Percentiles rank a stretch among this genome's conserved stretches.
Evolutionary conservation across 1,140 invertebrate genomes (phyloP).

Genomic region (Chironomus striatipennis): DNA sequence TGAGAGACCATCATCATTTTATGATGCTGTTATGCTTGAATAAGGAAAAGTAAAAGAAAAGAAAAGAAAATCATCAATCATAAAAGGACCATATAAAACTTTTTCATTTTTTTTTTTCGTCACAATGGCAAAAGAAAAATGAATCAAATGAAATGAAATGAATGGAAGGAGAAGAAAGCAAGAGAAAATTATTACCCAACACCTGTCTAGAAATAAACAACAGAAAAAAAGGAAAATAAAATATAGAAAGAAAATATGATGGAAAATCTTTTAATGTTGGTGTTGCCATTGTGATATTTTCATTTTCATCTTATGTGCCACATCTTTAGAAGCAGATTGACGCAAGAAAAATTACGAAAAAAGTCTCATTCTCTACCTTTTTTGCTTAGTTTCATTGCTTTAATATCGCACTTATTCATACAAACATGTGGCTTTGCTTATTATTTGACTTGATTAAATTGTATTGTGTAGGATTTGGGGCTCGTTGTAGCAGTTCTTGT

Average conservation of each 20-base stretch:
- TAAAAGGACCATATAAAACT: slow-evolving; percentile 2
- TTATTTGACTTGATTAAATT: no score
- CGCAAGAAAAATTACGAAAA: not conserved
- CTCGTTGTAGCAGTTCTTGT: no score
- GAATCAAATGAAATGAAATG: not conserved
- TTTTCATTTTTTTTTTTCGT: not conserved
- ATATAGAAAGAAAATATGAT: not conserved
- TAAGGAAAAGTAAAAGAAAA: not conserved
- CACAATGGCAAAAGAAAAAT: not conserved
- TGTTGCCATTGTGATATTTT: not conserved
- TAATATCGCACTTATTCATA: no score
- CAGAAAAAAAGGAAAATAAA: not conserved
- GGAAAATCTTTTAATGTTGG: not conserved
- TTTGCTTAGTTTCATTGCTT: not conserved
- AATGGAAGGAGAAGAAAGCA: not conserved
- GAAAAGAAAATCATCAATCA: slow-evolving; percentile 9
- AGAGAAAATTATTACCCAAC: not conserved
- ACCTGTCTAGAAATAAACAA: slow-evolving; percentile 5
- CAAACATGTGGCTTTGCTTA: no score
- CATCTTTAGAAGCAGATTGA: not conserved
- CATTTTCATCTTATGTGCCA: slow-evolving; percentile 4
- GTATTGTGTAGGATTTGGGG: no score
- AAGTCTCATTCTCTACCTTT: not conserved
- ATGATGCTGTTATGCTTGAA: not conserved
- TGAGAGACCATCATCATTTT: not conserved